Base-by-base conservation (phyloP, 2,113 vertebrate species). In the Forbesichthys papilliferus region DNA sequence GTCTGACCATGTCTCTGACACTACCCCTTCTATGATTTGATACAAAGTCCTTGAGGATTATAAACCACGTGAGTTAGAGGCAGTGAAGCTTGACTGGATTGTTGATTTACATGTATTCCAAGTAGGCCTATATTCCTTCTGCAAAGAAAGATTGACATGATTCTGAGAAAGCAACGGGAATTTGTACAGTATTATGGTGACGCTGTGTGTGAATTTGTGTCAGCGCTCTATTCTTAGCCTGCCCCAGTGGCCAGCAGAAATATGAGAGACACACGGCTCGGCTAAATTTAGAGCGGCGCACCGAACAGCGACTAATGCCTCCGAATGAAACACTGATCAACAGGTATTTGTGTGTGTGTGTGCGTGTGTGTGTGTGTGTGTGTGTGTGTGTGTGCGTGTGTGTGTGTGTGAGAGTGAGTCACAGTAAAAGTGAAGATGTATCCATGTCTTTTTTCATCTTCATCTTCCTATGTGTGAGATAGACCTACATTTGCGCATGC, bases 251-350 rank as follows among this genome's bases (percentile, higher is more conserved):
- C 75, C 61, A 7, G 68, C 76, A 83, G 89, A 89, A 90, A 90
- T 81, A 82, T 83, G 87, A 90, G 71, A 66, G 67, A 84, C 62
- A 71, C 78, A 77, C 63, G 57, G 71, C 47, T 54, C 67, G 59
- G 79, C 60, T 87, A 88, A 85, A 77, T 87, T 86, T 89, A 89
- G 86, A 83, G 46, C 10, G 64, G 74, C 69, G 71, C 73, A 77
- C 54, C 48, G 67, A 81, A 81, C 58, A 64, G 66, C 42, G 74
- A 73, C 69, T 72, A 64, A 75, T 69, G 7, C 36, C 20, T 60
- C 52, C 34, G 20, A 57, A 48, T 60, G 61, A 51, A 52, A 18
- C 1, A 7, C 62, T 55, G 13, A 55, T n/a, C 57, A 75, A 72
- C 84, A 85, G 82, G 75, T 82, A n/a, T 52, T 8, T 52, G 9